These are phyloP conservation scores for Oreochromis niloticus DNA, from an alignment of 2,113 vertebrate genomes.

Conservation along the genomic window DNA sequence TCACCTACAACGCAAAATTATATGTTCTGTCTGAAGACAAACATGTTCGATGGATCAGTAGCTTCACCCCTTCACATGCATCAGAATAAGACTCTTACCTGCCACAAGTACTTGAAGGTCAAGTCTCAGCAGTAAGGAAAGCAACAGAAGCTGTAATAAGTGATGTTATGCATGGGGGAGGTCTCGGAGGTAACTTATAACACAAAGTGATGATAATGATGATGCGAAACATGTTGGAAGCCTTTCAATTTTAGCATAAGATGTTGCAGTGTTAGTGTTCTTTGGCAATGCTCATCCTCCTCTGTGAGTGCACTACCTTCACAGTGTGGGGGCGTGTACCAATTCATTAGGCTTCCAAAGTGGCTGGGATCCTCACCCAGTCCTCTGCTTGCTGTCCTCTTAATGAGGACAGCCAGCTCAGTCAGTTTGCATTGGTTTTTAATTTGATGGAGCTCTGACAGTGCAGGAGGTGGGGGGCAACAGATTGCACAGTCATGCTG, in stretches of 20 bases:
- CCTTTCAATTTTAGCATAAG: not conserved
- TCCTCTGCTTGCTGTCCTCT: slow-evolving; percentile 47
- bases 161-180: not conserved
- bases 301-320: not conserved
- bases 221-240: not conserved
- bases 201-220: not conserved
- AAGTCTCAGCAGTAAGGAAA: not conserved
- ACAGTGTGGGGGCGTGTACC: slow-evolving; percentile 36
- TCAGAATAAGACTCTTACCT: not conserved
- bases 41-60: not conserved
- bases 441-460: slow-evolving; percentile 45
- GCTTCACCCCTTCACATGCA: not conserved
- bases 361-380: slow-evolving; percentile 38
- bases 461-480: not conserved
- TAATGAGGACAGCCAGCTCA: slow-evolving; percentile 58
- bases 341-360: slow-evolving; percentile 50
- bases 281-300: not conserved
- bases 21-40: not conserved
- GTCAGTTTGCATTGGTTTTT: slow-evolving; percentile 57
- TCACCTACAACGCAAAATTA: not conserved
- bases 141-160: not conserved
- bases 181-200: not conserved
- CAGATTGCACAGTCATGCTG: slow-evolving; percentile 35
- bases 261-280: not conserved
- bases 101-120: not conserved